These are phyloP conservation scores for Diploptera punctata DNA, from an alignment of 2,888 invertebrate species.

Conservation along the genomic window DNA sequence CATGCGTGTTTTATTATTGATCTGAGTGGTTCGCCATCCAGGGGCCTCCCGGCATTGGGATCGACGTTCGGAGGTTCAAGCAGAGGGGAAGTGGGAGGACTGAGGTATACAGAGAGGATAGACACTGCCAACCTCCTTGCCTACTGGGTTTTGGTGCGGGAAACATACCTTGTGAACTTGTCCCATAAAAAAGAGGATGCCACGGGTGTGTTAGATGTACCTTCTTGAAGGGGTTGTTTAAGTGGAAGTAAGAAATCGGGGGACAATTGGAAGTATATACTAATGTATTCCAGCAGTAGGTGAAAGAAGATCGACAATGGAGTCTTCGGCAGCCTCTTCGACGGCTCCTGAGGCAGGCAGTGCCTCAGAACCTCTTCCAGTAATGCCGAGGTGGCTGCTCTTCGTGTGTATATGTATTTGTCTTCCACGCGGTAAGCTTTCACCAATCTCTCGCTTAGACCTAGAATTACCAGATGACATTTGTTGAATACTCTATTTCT, in stretches of 20 bases:
- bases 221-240: no score
- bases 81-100: constrained; percentile 24
- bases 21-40: constrained; percentile 32
- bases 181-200: constrained; percentile 1
- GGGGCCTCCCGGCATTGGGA: constrained; percentile 21
- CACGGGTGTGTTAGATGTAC: no score
- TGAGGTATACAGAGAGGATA: neutral
- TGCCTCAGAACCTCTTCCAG: constrained; percentile 22
- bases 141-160: constrained; percentile 27
- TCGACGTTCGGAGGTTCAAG: constrained; percentile 2
- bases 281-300: constrained; percentile 18
- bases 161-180: constrained; percentile 2
- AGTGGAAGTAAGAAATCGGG: neutral
- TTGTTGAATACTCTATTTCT: no score
- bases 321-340: constrained; percentile 11
- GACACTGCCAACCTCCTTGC: constrained; percentile 15
- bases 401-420: constrained; percentile 37
- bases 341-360: constrained; percentile 9
- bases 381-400: constrained; percentile 33
- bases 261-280: neutral
- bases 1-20: constrained; percentile 42
- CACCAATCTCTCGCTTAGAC: no score
- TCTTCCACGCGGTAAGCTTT: constrained; percentile 41
- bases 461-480: no score
- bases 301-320: constrained; percentile 29